Conservation (phyloP, 2,797 vertebrate species). For the Gallinago nigripennis region DNA sequence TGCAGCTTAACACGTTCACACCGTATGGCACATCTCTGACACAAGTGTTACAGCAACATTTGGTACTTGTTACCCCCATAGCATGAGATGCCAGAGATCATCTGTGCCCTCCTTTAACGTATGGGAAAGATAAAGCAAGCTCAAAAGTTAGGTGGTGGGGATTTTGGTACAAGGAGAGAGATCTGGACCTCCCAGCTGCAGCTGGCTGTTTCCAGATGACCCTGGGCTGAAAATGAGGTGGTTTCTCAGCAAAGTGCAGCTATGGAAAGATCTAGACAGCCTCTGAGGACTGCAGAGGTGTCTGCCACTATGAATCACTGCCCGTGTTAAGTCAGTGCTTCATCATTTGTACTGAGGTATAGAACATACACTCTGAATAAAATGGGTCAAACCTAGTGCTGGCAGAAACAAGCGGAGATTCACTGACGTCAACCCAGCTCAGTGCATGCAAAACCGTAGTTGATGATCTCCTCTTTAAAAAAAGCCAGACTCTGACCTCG, state of each 20-base stretch:
- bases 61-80: background rate
- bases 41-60: slow-evolving; percentile 24
- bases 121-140: background rate
- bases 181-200: background rate
- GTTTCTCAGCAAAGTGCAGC: background rate
- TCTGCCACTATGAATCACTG: slow-evolving; percentile 47
- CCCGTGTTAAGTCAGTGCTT: slow-evolving; percentile 12
- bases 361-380: slow-evolving; percentile 6
- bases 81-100: slow-evolving; percentile 16
- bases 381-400: slow-evolving; percentile 34
- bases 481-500: background rate
- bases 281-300: slow-evolving; percentile 40
- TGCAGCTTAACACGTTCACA: background rate
- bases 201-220: background rate
- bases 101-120: slow-evolving; percentile 20
- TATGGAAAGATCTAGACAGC: slow-evolving; percentile 27
- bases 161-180: background rate
- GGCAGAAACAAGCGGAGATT: background rate
- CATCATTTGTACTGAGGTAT: slow-evolving; percentile 31
- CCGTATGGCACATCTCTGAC: background rate
- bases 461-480: background rate
- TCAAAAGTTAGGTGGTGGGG: background rate
- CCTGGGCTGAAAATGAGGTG: background rate
- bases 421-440: background rate
- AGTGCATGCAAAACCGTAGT: background rate